phyloP scores from a whole-genome alignment of 2,888 invertebrate species.

The Globia sparganii region DNA sequence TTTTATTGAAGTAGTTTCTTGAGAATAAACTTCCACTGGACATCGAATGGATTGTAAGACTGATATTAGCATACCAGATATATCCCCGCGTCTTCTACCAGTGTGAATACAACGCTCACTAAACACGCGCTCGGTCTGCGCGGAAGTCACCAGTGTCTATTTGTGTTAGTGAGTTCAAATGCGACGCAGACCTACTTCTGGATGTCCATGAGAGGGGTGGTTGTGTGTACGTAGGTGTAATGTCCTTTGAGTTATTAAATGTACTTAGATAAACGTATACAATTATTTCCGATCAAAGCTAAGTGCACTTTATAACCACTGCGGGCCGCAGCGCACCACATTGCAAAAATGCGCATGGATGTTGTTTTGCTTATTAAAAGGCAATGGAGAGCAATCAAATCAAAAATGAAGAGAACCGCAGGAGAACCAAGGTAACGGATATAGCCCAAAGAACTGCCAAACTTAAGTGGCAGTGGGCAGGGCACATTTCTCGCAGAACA shows the following conservation, averaged over 20 bases:
- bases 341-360: neutral
- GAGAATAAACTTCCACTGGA: neutral
- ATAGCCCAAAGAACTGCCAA: neutral
- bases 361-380: neutral
- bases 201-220: neutral
- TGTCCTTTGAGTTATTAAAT: neutral
- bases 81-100: neutral
- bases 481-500: no score
- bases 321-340: neutral
- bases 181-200: conserved; percentile 5
- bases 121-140: conserved; percentile 6
- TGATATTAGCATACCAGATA: neutral
- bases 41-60: neutral
- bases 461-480: neutral
- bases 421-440: neutral
- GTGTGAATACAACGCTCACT: neutral
- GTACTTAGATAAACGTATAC: neutral
- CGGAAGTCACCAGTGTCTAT: conserved; percentile 16
- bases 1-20: neutral
- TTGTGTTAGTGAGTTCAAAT: conserved; percentile 29
- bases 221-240: neutral
- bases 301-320: neutral
- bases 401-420: no score
- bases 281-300: neutral
- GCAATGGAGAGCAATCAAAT: no score